These are phyloP conservation scores for Drosophila carrolli DNA, from an alignment of 1,140 invertebrate species.

Conservation along the genomic window DNA sequence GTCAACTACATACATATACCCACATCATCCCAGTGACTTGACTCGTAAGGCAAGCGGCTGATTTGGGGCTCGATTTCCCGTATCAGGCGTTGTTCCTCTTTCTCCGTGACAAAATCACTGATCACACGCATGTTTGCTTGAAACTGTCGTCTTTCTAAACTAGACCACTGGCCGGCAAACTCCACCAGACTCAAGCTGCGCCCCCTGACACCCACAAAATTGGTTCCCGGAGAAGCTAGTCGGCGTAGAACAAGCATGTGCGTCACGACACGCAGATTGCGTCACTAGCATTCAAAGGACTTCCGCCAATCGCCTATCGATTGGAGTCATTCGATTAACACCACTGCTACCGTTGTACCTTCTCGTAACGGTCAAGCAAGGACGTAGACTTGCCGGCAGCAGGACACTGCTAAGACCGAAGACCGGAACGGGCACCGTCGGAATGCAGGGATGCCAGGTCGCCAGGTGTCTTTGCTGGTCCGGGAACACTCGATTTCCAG, in stretches of 20 bases:
- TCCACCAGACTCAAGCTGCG: slow-evolving; percentile 65
- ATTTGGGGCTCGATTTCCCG: slow-evolving; percentile 95
- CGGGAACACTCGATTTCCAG: slow-evolving; percentile 13
- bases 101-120: slow-evolving; percentile 91
- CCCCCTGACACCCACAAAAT: not conserved
- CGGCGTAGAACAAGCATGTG: slow-evolving; percentile 14
- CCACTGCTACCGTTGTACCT: not conserved
- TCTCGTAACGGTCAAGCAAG: no score
- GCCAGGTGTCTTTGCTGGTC: not conserved
- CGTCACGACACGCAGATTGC: slow-evolving; percentile 1
- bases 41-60: slow-evolving; percentile 95
- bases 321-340: slow-evolving; percentile 9
- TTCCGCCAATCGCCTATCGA: slow-evolving; percentile 9
- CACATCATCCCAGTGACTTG: slow-evolving; percentile 98
- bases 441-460: slow-evolving; percentile 11
- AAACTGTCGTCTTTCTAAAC: slow-evolving; percentile 82
- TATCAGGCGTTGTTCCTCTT: slow-evolving; percentile 91
- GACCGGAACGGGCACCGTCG: not conserved
- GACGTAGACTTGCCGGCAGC: not conserved
- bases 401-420: not conserved
- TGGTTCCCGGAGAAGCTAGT: not conserved
- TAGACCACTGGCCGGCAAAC: slow-evolving; percentile 83
- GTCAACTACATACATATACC: slow-evolving; percentile 66
- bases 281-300: not conserved
- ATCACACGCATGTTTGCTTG: slow-evolving; percentile 87